Evolutionary conservation across 1,140 invertebrate species (phyloP).

Genomic region (Bicyclus anynana): DNA sequence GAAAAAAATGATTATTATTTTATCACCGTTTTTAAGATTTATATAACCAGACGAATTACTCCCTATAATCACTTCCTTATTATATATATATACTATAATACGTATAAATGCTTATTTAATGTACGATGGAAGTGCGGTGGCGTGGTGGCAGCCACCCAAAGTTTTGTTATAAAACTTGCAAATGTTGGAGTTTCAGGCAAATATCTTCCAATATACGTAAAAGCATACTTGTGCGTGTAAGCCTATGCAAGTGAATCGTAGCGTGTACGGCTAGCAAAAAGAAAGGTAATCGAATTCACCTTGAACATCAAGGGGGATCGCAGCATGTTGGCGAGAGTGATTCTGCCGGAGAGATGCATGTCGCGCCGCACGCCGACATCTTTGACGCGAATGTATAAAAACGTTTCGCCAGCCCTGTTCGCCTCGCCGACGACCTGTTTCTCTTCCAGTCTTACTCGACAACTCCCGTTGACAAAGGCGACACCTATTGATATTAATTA

Average conservation of each 20-base stretch:
- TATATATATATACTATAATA: too few species aligned
- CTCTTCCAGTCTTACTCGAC: constrained; percentile 37
- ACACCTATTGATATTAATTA: constrained; percentile 29
- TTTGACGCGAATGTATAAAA: constrained; percentile 34
- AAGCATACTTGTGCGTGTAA: too few species aligned
- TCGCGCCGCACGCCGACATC: constrained; percentile 31
- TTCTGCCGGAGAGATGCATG: constrained; percentile 44
- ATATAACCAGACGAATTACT: neutral
- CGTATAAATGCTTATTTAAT: too few species aligned
- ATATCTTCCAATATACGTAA: too few species aligned
- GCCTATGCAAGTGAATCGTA: too few species aligned
- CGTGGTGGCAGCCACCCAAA: too few species aligned
- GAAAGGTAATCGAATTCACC: constrained; percentile 34
- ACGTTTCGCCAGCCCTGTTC: constrained; percentile 12
- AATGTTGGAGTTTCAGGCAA: too few species aligned
- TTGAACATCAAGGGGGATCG: constrained; percentile 42
- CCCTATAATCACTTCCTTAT: too few species aligned
- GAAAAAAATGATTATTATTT: neutral
- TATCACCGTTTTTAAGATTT: neutral
- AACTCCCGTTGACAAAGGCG: constrained; percentile 32
- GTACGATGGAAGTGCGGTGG: too few species aligned
- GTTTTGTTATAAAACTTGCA: too few species aligned
- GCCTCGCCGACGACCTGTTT: neutral
- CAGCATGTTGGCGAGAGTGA: constrained; percentile 49
- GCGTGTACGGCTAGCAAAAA: too few species aligned